Conservation (phyloP, 53 echinoderm and acorn worm species). For the Glandiceps talaboti region DNA sequence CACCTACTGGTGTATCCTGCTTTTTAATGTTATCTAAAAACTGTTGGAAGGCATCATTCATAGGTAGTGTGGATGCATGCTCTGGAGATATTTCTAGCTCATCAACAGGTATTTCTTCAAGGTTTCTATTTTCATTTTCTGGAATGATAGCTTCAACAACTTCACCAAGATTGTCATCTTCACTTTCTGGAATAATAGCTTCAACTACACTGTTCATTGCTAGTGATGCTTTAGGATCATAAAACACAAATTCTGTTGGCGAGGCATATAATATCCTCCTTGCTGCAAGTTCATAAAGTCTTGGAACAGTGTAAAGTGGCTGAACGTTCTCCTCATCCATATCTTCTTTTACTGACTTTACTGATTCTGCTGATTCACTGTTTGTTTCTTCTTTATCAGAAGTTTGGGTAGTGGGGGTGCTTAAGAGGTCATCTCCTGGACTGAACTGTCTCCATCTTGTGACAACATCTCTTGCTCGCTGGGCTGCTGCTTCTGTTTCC, state of each 20-base stretch:
- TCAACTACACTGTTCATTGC: background rate
- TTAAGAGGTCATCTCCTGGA: background rate
- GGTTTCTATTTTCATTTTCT: background rate
- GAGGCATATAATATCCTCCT: background rate
- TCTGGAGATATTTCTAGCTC: background rate
- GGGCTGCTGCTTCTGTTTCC: background rate
- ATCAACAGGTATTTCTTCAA: background rate
- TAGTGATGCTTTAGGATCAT: background rate
- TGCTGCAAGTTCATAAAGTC: background rate
- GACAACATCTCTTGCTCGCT: background rate
- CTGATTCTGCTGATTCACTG: background rate
- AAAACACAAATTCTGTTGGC: no score
- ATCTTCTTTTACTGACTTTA: background rate
- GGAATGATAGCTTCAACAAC: background rate
- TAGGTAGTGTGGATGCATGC: background rate
- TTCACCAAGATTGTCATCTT: background rate
- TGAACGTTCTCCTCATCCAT: background rate
- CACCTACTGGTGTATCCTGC: no score
- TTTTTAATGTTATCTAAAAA: background rate
- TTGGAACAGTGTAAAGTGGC: background rate
- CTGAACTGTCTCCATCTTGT: background rate
- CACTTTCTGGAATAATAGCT: background rate
- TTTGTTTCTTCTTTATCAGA: background rate
- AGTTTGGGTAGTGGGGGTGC: background rate
- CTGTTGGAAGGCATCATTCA: background rate